Evolutionary conservation across 1,140 invertebrate genomes (phyloP), one percentile per base, ranked within the genome.

Genomic region (Arctopsyche grandis): DNA sequence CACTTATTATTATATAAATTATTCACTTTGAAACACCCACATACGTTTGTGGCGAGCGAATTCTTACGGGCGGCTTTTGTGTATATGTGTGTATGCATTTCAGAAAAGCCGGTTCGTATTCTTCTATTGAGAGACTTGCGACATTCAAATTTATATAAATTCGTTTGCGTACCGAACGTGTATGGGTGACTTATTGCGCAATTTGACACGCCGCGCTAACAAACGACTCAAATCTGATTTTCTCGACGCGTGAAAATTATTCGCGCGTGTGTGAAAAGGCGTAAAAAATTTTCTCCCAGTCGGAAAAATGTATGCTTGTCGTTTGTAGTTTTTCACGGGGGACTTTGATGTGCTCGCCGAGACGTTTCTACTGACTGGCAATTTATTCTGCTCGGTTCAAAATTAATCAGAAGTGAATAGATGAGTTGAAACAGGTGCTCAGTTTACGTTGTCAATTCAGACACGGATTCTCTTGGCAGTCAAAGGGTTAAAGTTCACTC

Each of bases 21-120:
- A 66, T 66, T 66, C 63, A 26, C 24, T 5, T 66, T 66, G 12
- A 22, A 66, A 26, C 63, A 66, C 63, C 63, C 63, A 66, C 63
- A 60, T 60, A 66, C 48, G 48, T 52, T 52, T 52, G 12, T 10
- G 1, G 19, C 3, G 21, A 14, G 63, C 24, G 63, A 66, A 60
- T 19, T 60, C 48, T 52, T 60, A 19, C 16, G 9, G 19, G 56
- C 48, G 48, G 48, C 12, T 5, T 52, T 52, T 52, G 12, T 19
- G 16, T 19, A 46, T n/a, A n/a, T n/a, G 14, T 52, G 48, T 52
- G 48, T 14, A 52, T 52, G 12, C 48, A 14, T 38, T 52, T 52
- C 48, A 19, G 12, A n/a, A 19, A 52, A 14, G 12, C 12, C 56
- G 16, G 16, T 60, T 60, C 16, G 56, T 60, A 60, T 60, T 60